Base-by-base conservation (phyloP, 2,113 vertebrate species). In the Alosa alosa region DNA sequence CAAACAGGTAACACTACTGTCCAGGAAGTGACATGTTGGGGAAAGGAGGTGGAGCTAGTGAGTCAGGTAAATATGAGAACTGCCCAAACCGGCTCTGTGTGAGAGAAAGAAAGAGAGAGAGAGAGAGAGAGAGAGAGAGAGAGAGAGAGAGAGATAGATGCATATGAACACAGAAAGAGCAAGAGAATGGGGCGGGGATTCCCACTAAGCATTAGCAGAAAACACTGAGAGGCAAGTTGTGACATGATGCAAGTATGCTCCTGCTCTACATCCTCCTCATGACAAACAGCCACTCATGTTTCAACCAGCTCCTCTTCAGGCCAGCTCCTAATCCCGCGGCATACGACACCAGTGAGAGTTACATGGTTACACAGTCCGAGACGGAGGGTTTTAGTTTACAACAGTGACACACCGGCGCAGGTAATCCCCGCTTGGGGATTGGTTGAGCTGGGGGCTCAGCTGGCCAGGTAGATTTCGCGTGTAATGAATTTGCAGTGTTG, bases 21-120 rank as follows among this genome's bases (percentile, higher is more conserved):
- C 86, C 88, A 89, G 88, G 90, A 91, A 89, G 87, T 88, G 86
- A 78, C 72, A 78, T 36, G 39, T 72, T 72, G 82, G 49, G 39
- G 82, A 25, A 13, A 75, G 60, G 81, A 82, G 83, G 88, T 85
- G 86, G 83, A 75, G 86, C 50, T 83, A 85, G 50, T 52, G n/a
- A 47, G 17, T 81, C 88, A 88, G 84, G 88, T 89, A 88, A 87
- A 91, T 60, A 87, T 84, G 60, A 89, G 86, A 90, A 88, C 88
- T 87, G 87, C 64, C 83, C 84, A 41, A 88, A 91, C 88, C 87
- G 86, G 90, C 82, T 89, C 55, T 87, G 83, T 55, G 39, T 44
- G 44, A n/a, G 18, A 47, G 17, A 13, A 55, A 25, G 83, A 31
- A 18, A 60, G 36, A 41, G 2, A 6, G 36, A 13, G 64, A 17